A percentile compares a stretch with the other conserved stretches of the same genome.
Evolutionary conservation across 2,888 invertebrate species (phyloP).

Genomic region (Tenthredo livida): DNA sequence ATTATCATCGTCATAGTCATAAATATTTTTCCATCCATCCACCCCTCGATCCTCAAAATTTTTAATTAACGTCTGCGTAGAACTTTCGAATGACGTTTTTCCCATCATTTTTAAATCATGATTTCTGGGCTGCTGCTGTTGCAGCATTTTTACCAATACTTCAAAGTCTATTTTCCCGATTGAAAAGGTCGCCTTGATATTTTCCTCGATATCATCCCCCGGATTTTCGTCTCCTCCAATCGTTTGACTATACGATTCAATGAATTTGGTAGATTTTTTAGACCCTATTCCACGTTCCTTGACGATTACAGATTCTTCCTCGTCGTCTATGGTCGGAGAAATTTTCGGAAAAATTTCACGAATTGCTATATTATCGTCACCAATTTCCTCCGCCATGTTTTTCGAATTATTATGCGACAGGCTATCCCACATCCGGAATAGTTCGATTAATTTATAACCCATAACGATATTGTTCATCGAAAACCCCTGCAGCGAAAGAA

Average conservation of each 20-base stretch:
- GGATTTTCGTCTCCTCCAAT: background rate
- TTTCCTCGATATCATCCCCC: background rate
- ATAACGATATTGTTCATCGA: background rate
- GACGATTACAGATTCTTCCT: background rate
- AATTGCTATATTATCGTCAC: background rate
- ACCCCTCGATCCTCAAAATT: background rate
- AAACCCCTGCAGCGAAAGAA: background rate
- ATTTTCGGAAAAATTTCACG: background rate
- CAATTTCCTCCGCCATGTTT: background rate
- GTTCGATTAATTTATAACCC: background rate
- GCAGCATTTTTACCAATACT: background rate
- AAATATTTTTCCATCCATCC: background rate
- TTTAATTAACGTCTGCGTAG: background rate
- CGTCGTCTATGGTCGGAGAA: background rate
- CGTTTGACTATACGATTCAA: background rate
- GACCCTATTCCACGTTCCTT: background rate
- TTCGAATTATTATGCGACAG: background rate
- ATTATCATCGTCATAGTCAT: background rate
- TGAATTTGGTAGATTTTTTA: background rate
- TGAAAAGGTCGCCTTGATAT: background rate
- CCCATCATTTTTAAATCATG: background rate
- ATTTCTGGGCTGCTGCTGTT: background rate
- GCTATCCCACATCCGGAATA: background rate
- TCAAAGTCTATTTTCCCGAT: constrained; percentile 3
- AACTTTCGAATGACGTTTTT: background rate